Base-by-base conservation (phyloP, 1,140 invertebrate species). In the Drosophila cardini region DNA sequence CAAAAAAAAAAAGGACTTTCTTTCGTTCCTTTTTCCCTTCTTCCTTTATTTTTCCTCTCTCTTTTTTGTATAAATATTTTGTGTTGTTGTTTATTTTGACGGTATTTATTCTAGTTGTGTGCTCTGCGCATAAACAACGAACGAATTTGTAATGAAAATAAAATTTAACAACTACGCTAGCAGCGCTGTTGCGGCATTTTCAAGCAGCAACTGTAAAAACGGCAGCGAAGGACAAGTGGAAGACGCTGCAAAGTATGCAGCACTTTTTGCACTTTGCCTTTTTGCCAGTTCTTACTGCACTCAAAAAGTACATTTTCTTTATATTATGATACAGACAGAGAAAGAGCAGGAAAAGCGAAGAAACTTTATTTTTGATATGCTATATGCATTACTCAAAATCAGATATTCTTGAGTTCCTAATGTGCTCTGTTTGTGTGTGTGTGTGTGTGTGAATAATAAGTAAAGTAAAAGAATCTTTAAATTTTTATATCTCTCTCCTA, bases 101-200 rank as follows among this genome's bases (percentile, higher is more conserved):
- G 52, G 68, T 71, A 67, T 73, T 77, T 78, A 71, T 76, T 78
- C 65, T 36, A 65, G 72, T 65, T 78, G 68, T 76, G 72, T 40
- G 38, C 69, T 26, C 21, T 52, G 73, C 63, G 77, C 67, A 86
- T 81, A 86, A 80, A 81, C 81, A 85, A 86, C 34, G 58, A 75
- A 81, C 63, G 78, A 82, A 85, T 78, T 86, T 86, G 70, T 86
- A 86, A 81, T 85, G 74, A 86, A 85, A 86, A 81, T 87, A 79
- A 73, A 86, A 83, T 83, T 87, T 83, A 87, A 89, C 76, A 62
- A 65, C 67, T 46, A 53, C 64, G 32, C 11, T 45, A 26, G 36
- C 68, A n/a, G 34, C 36, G 68, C 56, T 61, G 21, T 40, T 50
- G 58, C 64, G 32, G 18, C 63, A 71, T 32, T 26, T 48, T 43